Evolutionary conservation across 2,797 vertebrate genomes (phyloP), one percentile per base, ranked within the genome.

Genomic region (Sardinella longiceps): DNA sequence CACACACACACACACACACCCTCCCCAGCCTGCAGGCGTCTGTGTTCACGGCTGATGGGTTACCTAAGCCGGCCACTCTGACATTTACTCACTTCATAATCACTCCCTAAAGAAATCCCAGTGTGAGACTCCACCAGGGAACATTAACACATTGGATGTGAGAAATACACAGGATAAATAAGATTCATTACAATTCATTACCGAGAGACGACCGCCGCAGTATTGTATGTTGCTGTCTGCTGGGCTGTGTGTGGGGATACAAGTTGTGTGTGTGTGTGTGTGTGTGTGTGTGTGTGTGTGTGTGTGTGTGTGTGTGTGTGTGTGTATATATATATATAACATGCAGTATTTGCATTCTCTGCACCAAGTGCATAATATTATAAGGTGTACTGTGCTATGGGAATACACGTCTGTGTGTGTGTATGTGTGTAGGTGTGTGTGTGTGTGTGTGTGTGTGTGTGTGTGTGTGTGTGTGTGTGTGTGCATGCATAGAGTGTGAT

Each of bases 51-150:
- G 87, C 88, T 91, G 85, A 87, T 84, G 84, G 82, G 89, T 83
- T 87, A 84, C 83, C 88, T 91, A 88, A 93, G 90, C 88, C 85
- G 87, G 87, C 87, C 89, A 84, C 81, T 84, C 88, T 91, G 86
- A 82, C 84, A 77, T 91, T 92, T 89, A 89, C 80, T 46, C 58
- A 85, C 87, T 86, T 85, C 84, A 45, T 89, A 88, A 88, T 85
- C 81, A 85, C 83, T 83, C 85, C 43, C 33, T 81, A 81, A 39
- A 77, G 70, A 43, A 77, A 43, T 43, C 70, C 15, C 70, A 77
- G 70, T 77, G 33, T 77, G 70, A 43, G 1, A 77, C 37, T 39
- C 70, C 82, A 56, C 37, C 2, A 74, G 23, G 88, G 85, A 77
- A 20, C 70, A 77, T 77, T 43, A 77, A 37, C 33, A 43, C 70